A percentile compares a stretch with the other conserved stretches of the same genome.
Evolutionary conservation across 2,797 vertebrate species (phyloP).

Genomic region (Adelosebastes latens): DNA sequence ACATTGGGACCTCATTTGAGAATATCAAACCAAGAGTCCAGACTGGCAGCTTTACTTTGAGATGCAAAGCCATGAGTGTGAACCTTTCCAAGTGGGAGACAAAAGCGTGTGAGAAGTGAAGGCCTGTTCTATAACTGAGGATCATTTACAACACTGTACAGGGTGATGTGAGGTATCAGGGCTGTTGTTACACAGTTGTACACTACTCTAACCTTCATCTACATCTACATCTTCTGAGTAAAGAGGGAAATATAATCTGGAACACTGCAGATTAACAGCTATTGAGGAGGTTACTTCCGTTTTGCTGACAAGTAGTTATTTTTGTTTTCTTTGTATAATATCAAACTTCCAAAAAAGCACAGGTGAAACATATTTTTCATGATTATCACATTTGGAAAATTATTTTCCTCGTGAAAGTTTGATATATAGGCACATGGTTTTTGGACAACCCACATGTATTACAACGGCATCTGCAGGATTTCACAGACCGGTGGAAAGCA

Average conservation of each 20-base stretch:
- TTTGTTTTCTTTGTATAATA: neutral
- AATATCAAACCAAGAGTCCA: conserved; percentile 16
- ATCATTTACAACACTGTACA: neutral
- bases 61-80: conserved; percentile 1
- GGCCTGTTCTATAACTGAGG: conserved; percentile 2
- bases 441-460: too few species aligned
- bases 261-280: neutral
- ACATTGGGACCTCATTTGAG: conserved; percentile 5
- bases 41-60: conserved; percentile 14
- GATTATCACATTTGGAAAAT: too few species aligned
- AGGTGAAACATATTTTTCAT: too few species aligned
- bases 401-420: too few species aligned
- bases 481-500: too few species aligned
- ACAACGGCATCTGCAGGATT: too few species aligned
- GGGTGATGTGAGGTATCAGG: neutral
- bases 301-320: neutral
- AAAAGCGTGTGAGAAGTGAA: conserved; percentile 10
- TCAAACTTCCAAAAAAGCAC: too few species aligned
- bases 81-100: conserved; percentile 30
- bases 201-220: neutral
- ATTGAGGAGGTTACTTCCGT: too few species aligned
- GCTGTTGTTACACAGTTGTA: neutral
- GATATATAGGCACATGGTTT: too few species aligned
- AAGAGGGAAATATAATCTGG: neutral
- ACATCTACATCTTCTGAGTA: neutral